Base-by-base conservation (phyloP, 1,140 invertebrate species). In the Prorops nasuta region DNA sequence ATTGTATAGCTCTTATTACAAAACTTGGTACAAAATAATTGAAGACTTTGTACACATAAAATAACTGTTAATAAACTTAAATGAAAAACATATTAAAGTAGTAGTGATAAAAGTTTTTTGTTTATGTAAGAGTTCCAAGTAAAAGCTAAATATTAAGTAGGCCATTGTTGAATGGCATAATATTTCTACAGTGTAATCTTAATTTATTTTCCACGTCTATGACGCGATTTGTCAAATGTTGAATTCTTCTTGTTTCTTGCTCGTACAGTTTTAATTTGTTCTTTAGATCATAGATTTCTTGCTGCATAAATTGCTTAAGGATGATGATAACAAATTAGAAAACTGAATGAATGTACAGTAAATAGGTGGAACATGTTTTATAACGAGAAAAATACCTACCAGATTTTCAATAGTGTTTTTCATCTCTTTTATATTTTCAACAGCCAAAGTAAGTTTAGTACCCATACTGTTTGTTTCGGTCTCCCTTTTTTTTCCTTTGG, bases 381-480 rank as follows among this genome's bases (percentile, higher is more conserved):
- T n/a, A n/a, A n/a, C n/a, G n/a, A n/a, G n/a, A n/a, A n/a, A 12
- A 18, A 51, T 54, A 37, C 63, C 56, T 49, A 76, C 71, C 50
- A 75, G 60, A 53, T 73, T 71, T 43, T 73, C 71, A 24, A 75
- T 49, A 15, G 67, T 60, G 59, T 64, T 56, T 52, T 64, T 67
- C 46, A 77, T 68, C 12, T 73, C 68, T 20, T 73, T 72, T 6
- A 77, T 68, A 21, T 65, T 72, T n/a, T 73, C 69, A 6, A 77
- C 58, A n/a, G 72, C 71, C 36, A 64, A 57, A 17, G 61, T 63
- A 16, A 76, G 66, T 44, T 68, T 74, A 10, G 55, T 58, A 41
- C 52, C 63, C 42, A 73, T 68, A 12, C 75, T 70, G 24, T 51
- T 66, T 14, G 67, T 38, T 39, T 75, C 73, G 1, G 45, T 64